Conservation (phyloP, 1,140 invertebrate species). For the Habropoda laboriosa region DNA sequence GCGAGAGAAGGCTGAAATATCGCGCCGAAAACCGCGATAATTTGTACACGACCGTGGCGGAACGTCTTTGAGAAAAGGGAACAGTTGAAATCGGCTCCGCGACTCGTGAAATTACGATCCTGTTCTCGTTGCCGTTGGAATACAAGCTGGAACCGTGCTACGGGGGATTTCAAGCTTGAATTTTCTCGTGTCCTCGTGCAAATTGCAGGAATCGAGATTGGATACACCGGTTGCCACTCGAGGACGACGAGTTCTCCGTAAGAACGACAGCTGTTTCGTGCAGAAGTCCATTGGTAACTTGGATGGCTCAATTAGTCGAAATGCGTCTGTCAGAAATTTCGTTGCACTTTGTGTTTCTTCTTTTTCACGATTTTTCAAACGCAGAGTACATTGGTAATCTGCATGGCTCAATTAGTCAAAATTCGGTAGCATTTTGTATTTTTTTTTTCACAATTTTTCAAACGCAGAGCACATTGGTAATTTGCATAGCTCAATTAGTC, state of each 20-base stretch:
- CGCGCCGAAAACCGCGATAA: constrained; percentile 28
- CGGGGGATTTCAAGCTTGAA: not conserved
- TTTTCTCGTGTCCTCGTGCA: not conserved
- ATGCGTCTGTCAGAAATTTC: no score
- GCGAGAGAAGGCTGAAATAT: constrained; percentile 41
- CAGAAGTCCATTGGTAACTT: not conserved
- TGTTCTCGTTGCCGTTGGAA: not conserved
- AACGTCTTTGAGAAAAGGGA: not conserved
- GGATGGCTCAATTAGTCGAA: not conserved
- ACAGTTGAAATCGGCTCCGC: no score
- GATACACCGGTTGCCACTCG: not conserved
- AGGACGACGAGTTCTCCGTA: constrained; percentile 3
- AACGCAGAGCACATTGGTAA: no score
- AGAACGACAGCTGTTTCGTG: not conserved
- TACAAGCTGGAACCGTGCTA: not conserved
- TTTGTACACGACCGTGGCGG: constrained; percentile 6
- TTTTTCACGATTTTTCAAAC: no score
- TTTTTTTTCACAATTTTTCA: no score
- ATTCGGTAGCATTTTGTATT: no score
- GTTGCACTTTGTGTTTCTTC: no score
- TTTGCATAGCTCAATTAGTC: no score
- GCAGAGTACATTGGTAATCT: no score
- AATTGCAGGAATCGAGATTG: constrained; percentile 3
- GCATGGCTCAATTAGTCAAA: no score
- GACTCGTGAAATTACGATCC: constrained; percentile 9